Base-by-base conservation (phyloP, 2,797 vertebrate species). In the Eulemur mongoz region DNA sequence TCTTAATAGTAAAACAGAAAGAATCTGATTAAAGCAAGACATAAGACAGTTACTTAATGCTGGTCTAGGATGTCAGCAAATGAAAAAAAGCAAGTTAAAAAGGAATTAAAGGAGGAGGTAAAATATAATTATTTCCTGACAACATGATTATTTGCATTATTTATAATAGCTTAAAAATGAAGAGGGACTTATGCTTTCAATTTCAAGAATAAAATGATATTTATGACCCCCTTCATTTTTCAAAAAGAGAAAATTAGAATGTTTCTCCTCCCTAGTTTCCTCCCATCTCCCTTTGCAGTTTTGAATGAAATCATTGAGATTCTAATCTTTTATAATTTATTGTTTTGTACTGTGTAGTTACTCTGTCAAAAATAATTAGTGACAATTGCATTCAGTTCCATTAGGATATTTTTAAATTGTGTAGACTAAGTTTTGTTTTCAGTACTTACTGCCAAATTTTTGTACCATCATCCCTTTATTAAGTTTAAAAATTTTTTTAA, bases 1-100 rank as follows among this genome's bases (percentile, higher is more conserved):
- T 96, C 38, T 80, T 94, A 92, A 63, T 57, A 63, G 48, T 84
- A 63, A 92, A 93, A 30, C 25, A 69, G 27, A 94, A 75, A 30
- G 43, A 83, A 67, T 73, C n/a, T 72, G 20, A 91, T 32, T 65
- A 38, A 85, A 84, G 48, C 63, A 73, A 95, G 59, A 92, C 79
- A 43, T 93, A 50, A 69, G 48, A 40, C 14, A 38, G 32, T 84
- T 67, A 95, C 72, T 91, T 7, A 81, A 0, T 69, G 35, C 32
- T 93, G 22, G 15, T 78, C 13, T 79, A 61, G 81, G 32, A 76
- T 79, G 72, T 90, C n/a, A 82, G 22, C 54, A 88, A 79, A 35
- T 70, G 30, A 32, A 70, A 82, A 95, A 57, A 61, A 5, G 13
- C 14, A 61, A 72, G 50, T 73, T 43, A 50, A 82, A 94, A 54